Evolutionary conservation across 2,113 vertebrate genomes (phyloP).

Genomic region (Coregonus clupeaformis): DNA sequence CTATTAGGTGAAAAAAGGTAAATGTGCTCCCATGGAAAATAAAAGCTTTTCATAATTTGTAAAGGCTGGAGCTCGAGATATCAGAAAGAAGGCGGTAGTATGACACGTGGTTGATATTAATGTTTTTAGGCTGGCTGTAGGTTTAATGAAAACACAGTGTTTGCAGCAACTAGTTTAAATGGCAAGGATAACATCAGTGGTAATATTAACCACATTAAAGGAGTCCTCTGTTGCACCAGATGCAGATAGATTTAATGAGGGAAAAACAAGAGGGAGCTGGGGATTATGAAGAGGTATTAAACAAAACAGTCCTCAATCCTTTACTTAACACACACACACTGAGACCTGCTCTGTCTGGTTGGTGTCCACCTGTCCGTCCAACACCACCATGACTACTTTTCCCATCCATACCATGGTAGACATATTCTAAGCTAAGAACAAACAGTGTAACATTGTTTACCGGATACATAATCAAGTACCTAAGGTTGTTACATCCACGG

Average conservation of each 20-base stretch:
- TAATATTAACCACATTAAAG: slow-evolving; percentile 72
- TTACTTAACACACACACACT: slow-evolving; percentile 2
- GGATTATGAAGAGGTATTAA: slow-evolving; percentile 60
- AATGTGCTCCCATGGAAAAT: slow-evolving; percentile 71
- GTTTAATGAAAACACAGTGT: slow-evolving; percentile 56
- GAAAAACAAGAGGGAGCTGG: slow-evolving; percentile 64
- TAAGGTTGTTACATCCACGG: slow-evolving; percentile 57
- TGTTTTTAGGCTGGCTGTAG: slow-evolving; percentile 45
- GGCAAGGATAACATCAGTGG: slow-evolving; percentile 64
- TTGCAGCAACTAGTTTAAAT: slow-evolving; percentile 67
- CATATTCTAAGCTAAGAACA: too few species aligned
- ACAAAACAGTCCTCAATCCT: slow-evolving; percentile 53
- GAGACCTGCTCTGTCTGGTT: neutral
- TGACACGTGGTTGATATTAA: slow-evolving; percentile 29
- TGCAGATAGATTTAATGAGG: slow-evolving; percentile 71
- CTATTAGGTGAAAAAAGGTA: slow-evolving; percentile 76
- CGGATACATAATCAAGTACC: slow-evolving; percentile 51
- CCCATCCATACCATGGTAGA: neutral
- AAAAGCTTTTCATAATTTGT: slow-evolving; percentile 74
- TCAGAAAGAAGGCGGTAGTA: slow-evolving; percentile 57
- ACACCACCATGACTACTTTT: neutral
- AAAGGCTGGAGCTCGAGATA: slow-evolving; percentile 64
- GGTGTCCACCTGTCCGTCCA: slow-evolving; percentile 14
- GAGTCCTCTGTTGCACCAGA: slow-evolving; percentile 60
- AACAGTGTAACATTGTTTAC: slow-evolving; percentile 51